Evolutionary conservation across 2,113 vertebrate species (phyloP).

Genomic region (Scytalopus superciliaris): DNA sequence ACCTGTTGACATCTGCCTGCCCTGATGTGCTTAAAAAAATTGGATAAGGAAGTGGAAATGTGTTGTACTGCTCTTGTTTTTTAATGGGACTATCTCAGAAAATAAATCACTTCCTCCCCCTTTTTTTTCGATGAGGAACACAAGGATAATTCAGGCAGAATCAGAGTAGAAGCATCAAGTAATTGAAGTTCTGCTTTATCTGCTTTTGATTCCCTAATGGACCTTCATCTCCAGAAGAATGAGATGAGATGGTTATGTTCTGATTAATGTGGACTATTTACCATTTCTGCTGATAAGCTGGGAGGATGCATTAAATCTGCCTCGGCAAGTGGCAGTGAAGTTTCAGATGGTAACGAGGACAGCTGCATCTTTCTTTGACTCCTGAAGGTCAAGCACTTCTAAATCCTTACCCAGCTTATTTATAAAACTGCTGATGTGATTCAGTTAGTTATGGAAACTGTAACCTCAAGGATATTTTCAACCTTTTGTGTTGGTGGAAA

Average conservation of each 20-base stretch:
- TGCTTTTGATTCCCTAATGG: neutral
- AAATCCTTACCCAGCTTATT: slow-evolving; percentile 48
- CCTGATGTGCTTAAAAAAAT: neutral
- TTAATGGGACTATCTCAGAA: neutral
- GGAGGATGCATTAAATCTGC: slow-evolving; percentile 43
- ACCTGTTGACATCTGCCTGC: neutral
- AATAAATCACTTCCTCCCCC: neutral
- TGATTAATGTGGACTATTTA: slow-evolving; percentile 56
- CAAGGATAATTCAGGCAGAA: neutral
- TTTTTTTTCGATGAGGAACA: neutral
- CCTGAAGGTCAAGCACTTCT: slow-evolving; percentile 62
- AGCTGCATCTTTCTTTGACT: slow-evolving; percentile 39
- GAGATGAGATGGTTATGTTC: slow-evolving; percentile 21
- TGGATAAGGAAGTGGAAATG: neutral
- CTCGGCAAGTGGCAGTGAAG: slow-evolving; percentile 45
- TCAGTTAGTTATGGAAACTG: slow-evolving; percentile 36
- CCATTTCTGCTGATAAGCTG: slow-evolving; percentile 54
- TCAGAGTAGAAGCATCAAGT: neutral
- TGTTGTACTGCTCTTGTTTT: neutral
- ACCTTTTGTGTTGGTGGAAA: slow-evolving; percentile 2
- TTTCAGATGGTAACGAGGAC: slow-evolving; percentile 14
- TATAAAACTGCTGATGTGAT: slow-evolving; percentile 49
- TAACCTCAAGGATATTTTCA: slow-evolving; percentile 48
- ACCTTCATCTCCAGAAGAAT: neutral
- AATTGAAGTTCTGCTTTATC: slow-evolving; percentile 39